Evolutionary conservation across 2,113 vertebrate species (phyloP).

Genomic region (Pristiophorus japonicus): DNA sequence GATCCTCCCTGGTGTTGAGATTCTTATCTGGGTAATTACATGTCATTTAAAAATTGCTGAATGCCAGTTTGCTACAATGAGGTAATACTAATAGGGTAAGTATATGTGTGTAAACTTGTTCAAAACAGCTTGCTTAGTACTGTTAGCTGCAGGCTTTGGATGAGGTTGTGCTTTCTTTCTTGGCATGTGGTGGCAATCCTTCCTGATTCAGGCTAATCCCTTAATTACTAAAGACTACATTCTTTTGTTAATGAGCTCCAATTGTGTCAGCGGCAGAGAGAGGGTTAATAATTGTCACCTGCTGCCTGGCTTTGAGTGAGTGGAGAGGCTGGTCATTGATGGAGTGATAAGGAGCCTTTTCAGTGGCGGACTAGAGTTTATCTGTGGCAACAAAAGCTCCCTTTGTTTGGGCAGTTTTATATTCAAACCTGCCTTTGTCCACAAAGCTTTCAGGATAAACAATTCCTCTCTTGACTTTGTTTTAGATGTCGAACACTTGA

Average conservation of each 20-base stretch:
- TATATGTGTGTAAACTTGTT: constrained; percentile 21
- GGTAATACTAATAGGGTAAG: background rate
- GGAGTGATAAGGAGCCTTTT: constrained; percentile 7
- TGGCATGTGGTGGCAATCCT: constrained; percentile 33
- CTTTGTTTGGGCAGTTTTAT: constrained; percentile 13
- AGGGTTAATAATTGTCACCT: constrained; percentile 32
- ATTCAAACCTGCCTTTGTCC: background rate
- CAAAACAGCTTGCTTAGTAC: background rate
- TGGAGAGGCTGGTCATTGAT: constrained; percentile 2
- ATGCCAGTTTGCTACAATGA: background rate
- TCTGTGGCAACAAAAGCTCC: constrained; percentile 17
- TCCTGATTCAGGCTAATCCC: constrained; percentile 4
- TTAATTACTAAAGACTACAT: constrained; percentile 32
- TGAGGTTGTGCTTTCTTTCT: constrained; percentile 9
- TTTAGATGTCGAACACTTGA: constrained; percentile 12
- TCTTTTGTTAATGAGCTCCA: constrained; percentile 31
- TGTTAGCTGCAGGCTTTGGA: background rate
- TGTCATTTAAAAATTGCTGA: constrained; percentile 6
- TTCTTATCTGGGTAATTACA: constrained; percentile 14
- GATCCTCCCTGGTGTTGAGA: background rate
- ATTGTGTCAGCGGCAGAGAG: background rate
- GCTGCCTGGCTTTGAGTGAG: constrained; percentile 33
- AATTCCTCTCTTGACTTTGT: constrained; percentile 21
- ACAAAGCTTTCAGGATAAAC: constrained; percentile 6
- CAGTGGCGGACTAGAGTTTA: background rate